phyloP scores from a whole-genome alignment of 2,888 invertebrate genomes.

The Flexamia atlantica region DNA sequence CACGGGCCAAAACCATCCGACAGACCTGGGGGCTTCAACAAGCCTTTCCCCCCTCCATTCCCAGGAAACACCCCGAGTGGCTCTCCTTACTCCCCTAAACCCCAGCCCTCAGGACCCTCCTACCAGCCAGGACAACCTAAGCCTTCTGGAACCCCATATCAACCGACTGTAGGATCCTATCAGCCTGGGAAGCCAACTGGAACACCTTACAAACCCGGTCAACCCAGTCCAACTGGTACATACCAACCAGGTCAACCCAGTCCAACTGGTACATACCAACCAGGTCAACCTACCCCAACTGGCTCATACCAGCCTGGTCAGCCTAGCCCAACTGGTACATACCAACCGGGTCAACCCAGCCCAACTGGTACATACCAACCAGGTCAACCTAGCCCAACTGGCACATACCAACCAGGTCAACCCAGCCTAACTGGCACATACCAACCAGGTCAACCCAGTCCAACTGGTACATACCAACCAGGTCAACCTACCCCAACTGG shows the following conservation, averaged over 20 bases:
- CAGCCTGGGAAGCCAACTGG: conserved; percentile 71
- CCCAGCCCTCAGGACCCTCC: conserved; percentile 71
- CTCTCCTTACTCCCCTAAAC: conserved; percentile 23
- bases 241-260: conserved; percentile 38
- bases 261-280: conserved; percentile 4
- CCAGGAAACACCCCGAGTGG: conserved; percentile 49
- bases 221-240: background rate
- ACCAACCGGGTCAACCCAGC: conserved; percentile 45
- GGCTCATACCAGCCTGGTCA: conserved; percentile 41
- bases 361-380: conserved; percentile 33
- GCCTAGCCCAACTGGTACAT: background rate
- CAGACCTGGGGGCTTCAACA: conserved; percentile 56
- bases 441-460: conserved; percentile 37
- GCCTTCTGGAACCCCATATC: conserved; percentile 73
- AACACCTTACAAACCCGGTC: conserved; percentile 41
- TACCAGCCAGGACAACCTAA: conserved; percentile 68
- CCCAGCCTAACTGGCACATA: conserved; percentile 24
- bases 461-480: conserved; percentile 41
- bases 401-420: conserved; percentile 45
- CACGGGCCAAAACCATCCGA: conserved; percentile 56
- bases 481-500: conserved; percentile 64
- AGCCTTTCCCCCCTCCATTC: conserved; percentile 60
- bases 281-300: conserved; percentile 32
- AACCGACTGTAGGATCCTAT: conserved; percentile 73
- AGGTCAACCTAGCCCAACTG: conserved; percentile 36